Percentiles rank a stretch among this genome's conserved stretches.
These are phyloP conservation scores for Microctonus brassicae DNA, from an alignment of 2,888 invertebrate genomes.

Conservation along the genomic window DNA sequence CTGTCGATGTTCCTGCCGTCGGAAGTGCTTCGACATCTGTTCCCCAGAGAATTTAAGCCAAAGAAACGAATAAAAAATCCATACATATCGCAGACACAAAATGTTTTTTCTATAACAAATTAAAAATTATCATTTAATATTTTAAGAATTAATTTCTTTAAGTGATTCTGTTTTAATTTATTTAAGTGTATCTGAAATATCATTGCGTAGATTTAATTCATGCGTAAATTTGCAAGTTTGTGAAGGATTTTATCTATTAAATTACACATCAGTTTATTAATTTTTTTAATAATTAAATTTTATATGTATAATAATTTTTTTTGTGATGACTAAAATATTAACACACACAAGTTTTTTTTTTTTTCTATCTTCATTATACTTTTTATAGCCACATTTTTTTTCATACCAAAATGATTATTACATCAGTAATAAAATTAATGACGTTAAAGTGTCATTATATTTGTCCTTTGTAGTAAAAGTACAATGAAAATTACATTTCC, in stretches of 20 bases:
- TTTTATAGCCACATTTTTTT: neutral
- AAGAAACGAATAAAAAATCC: neutral
- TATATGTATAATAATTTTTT: neutral
- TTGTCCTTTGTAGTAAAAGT: conserved; percentile 37
- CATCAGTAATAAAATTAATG: conserved; percentile 39
- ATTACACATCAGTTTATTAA: no score
- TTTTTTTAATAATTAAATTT: no score
- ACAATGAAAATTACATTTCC: conserved; percentile 33
- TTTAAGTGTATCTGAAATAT: no score
- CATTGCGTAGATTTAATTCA: neutral
- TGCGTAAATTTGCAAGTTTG: neutral
- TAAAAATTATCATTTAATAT: no score
- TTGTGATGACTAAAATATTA: neutral
- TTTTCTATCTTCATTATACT: neutral
- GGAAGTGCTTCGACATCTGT: conserved; percentile 5
- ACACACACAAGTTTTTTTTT: neutral
- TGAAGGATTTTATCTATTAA: neutral
- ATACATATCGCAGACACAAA: neutral
- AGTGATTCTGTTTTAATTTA: neutral
- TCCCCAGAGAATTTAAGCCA: neutral
- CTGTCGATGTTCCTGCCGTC: neutral
- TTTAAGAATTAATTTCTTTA: neutral
- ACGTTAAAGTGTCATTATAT: conserved; percentile 37
- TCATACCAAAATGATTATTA: neutral
- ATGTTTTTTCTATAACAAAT: no score